Evolutionary conservation across 2,113 vertebrate genomes (phyloP), one percentile per base, ranked within the genome.

Genomic region (Tetraodon nigroviridis): DNA sequence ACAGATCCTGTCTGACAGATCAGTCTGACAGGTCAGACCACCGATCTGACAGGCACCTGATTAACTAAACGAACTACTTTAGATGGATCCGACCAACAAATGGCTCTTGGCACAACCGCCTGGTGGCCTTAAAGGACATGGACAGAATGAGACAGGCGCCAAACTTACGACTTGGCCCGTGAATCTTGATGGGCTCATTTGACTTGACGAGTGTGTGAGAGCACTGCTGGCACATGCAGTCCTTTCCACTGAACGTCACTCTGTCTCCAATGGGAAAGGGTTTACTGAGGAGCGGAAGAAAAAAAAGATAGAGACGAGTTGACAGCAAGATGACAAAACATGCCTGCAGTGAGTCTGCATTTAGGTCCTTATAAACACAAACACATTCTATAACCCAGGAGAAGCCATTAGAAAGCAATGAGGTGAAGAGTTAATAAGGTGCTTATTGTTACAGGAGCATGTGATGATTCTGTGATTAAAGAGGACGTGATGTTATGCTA

Each of bases 191-290:
- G 32, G 97, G 97, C 75, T 98, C 94, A 73, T 91, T 92, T 84
- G 91, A 87, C 90, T 86, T 88, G 79, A 92, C 89, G 76, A 98
- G 91, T 48, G 91, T 86, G 59, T 92, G 92, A 50, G 95, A 97
- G 85, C 95, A 98, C 18, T 94, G 95, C 75, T 99, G 97, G 88
- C 97, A 99, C 55, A 99, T 92, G 0, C 96, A 98, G 71, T 97
- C 93, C 85, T 98, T 98, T 50, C 96, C 97, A 1, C 95, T 97
- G 91, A 99, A 98, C 0, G 96, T 99, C 48, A 99, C 97, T 87
- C 95, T 92, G 90, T 98, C 97, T 84, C 97, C 97, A 0, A 98
- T 97, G 45, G 97, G 97, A 84, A 99, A 99, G 0, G 96, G 92
- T 80, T 98, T 97, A 90, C 97, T 99, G 84, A 0, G 58, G 81